Evolutionary conservation across 2,888 invertebrate genomes (phyloP), one percentile per base, ranked within the genome.

Genomic region (Lissocephala sabroskyi): DNA sequence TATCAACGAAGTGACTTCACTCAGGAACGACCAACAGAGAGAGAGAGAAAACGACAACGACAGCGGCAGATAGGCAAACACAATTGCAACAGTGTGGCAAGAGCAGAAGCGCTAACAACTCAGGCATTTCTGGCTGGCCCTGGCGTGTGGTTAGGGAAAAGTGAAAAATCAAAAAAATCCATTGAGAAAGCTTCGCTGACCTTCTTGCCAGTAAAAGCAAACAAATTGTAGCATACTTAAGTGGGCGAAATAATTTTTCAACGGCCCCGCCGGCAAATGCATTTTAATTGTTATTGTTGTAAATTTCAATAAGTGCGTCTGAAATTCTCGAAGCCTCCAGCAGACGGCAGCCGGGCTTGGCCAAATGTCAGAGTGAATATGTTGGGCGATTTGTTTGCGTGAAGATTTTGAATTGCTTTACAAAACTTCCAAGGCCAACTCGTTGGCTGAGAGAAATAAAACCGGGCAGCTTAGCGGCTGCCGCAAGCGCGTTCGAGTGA

Each of bases 281-380:
- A 30, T 23, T 23, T 5, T 23, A 23, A 23, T 23, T 23, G 23
- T 23, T 23, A 23, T 23, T 23, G 23, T 23, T 23, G 23, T 23
- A 63, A 60, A 45, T 63, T 63, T 63, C 62, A 63, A 63, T 63
- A 63, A 63, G 50, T 63, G 62, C 62, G 54, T 63, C 57, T 61
- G 57, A 13, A n/a, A n/a, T n/a, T n/a, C n/a, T n/a, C n/a, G n/a
- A n/a, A n/a, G n/a, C n/a, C 10, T 18, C 36, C 7, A 19, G 18
- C 19, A 13, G 9, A 17, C 4, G 5, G 29, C 17, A 2, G 13
- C 17, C 13, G 3, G 11, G 9, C 14, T 40, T 9, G 7, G 45
- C 37, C 42, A 41, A 32, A 17, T 43, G 50, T 62, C 62, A 53
- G 41, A 44, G 46, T 44, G 55, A 52, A 61, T 52, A 43, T 65